Percentiles rank a stretch among this genome's conserved stretches.
phyloP scores from a whole-genome alignment of 92 coral and sea anemone genomes.

The Nematostella vectensis region DNA sequence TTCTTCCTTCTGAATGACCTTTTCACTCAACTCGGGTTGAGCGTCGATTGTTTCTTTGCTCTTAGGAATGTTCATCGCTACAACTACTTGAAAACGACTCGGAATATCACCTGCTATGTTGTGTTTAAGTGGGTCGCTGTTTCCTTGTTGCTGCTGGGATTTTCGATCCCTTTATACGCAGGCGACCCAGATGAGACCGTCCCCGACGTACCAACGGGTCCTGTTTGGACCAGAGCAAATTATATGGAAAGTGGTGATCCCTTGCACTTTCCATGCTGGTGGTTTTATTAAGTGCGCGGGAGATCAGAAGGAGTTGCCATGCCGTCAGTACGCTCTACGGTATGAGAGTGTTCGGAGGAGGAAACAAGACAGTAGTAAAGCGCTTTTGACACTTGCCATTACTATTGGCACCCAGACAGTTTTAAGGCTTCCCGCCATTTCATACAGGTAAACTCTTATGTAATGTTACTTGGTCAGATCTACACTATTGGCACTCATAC shows the following conservation, averaged over 20 bases:
- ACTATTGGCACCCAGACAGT: slow-evolving; percentile 15
- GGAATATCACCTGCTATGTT: not conserved
- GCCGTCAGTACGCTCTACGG: slow-evolving; percentile 5
- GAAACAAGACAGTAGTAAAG: slow-evolving; percentile 15
- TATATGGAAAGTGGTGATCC: slow-evolving; percentile 24
- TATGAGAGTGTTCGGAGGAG: slow-evolving; percentile 15
- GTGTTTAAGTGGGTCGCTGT: slow-evolving; percentile 8
- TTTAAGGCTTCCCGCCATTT: slow-evolving; percentile 17
- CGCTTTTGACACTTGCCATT: slow-evolving; percentile 8
- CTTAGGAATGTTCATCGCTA: slow-evolving; percentile 1
- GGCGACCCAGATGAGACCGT: slow-evolving; percentile 1
- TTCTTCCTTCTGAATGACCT: slow-evolving; percentile 22
- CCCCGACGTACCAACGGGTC: slow-evolving; percentile 22
- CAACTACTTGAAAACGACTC: slow-evolving; percentile 3
- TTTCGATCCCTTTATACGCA: slow-evolving; percentile 7
- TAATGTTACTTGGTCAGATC: too few species aligned
- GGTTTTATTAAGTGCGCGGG: slow-evolving; percentile 6
- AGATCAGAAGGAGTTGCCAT: slow-evolving; percentile 9
- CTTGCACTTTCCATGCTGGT: not conserved
- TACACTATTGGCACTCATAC: too few species aligned
- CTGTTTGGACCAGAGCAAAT: slow-evolving; percentile 23
- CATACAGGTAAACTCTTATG: too few species aligned
- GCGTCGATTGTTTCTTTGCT: slow-evolving; percentile 16
- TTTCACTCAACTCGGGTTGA: slow-evolving; percentile 7
- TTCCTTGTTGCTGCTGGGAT: slow-evolving; percentile 3